A percentile compares a stretch with the other conserved stretches of the same genome.
These are phyloP conservation scores for Gandaritis pyraliata DNA, from an alignment of 2,888 invertebrate genomes.

Conservation along the genomic window DNA sequence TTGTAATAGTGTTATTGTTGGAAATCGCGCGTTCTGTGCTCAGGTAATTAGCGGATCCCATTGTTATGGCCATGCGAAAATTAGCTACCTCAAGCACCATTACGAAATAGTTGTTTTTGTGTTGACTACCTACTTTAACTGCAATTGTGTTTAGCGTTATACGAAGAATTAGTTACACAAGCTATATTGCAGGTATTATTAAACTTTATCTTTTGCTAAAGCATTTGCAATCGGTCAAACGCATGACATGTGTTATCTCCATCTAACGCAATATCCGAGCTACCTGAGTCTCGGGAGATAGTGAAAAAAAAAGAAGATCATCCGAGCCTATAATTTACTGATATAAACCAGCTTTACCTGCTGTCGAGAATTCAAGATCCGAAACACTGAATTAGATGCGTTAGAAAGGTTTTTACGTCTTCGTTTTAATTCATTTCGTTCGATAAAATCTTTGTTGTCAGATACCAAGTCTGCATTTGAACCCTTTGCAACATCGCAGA, in stretches of 20 bases:
- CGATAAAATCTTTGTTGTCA: background rate
- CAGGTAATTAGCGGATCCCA: constrained; percentile 44
- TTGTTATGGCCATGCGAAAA: constrained; percentile 44
- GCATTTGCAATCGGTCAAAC: constrained; percentile 30
- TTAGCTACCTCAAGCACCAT: constrained; percentile 34
- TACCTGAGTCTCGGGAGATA: constrained; percentile 42
- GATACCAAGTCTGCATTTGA: background rate
- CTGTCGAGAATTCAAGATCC: constrained; percentile 26
- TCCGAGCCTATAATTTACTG: constrained; percentile 39
- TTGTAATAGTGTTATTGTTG: constrained; percentile 57
- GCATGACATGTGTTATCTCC: constrained; percentile 37
- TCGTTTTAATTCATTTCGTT: constrained; percentile 9
- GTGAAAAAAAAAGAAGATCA: constrained; percentile 39
- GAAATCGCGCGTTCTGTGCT: constrained; percentile 41
- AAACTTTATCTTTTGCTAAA: constrained; percentile 39
- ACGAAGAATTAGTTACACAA: constrained; percentile 36
- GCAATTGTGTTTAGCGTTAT: constrained; percentile 36
- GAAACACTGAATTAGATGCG: constrained; percentile 29
- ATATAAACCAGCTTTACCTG: constrained; percentile 42
- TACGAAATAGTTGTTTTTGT: constrained; percentile 43
- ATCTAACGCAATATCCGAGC: constrained; percentile 36
- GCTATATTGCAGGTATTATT: constrained; percentile 31
- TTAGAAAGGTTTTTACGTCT: constrained; percentile 28
- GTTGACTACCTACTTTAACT: constrained; percentile 36
- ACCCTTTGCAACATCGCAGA: constrained; percentile 8